Conservation (phyloP, 2,113 vertebrate species). For the Nesoenas mayeri region DNA sequence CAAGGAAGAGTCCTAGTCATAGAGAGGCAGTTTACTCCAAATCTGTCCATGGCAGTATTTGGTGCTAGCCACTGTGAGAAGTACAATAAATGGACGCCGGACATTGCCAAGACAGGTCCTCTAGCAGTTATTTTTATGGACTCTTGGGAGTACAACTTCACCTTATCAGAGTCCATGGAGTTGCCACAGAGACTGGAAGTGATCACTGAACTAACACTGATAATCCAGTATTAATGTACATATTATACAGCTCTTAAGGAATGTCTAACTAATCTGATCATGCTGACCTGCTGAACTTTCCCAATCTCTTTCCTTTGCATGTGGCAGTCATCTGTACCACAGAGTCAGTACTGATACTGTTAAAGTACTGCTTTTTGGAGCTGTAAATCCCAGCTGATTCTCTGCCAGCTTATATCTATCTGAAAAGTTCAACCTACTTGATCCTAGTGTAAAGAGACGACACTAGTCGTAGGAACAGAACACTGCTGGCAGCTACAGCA, state of each 20-base stretch:
- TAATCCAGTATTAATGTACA: not conserved
- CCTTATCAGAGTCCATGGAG: not conserved
- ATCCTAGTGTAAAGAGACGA: constrained; percentile 11
- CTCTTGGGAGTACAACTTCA: not conserved
- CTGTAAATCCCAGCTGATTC: constrained; percentile 29
- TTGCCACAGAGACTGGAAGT: not conserved
- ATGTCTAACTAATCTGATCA: not conserved
- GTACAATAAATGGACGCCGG: not conserved
- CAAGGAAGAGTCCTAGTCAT: not conserved
- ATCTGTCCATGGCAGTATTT: not conserved
- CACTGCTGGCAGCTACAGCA: not conserved
- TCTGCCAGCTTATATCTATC: not conserved
- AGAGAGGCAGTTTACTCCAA: not conserved
- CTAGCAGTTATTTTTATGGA: not conserved
- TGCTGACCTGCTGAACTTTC: not conserved
- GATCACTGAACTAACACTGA: not conserved
- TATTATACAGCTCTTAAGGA: not conserved
- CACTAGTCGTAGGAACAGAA: not conserved
- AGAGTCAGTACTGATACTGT: not conserved
- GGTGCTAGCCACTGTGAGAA: not conserved
- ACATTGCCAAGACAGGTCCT: not conserved
- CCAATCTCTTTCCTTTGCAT: not conserved
- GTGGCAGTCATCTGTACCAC: not conserved
- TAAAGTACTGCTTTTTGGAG: not conserved
- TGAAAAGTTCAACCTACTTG: constrained; percentile 15